Evolutionary conservation across 2,797 vertebrate genomes (phyloP).

Genomic region (Hyperoplus immaculatus): DNA sequence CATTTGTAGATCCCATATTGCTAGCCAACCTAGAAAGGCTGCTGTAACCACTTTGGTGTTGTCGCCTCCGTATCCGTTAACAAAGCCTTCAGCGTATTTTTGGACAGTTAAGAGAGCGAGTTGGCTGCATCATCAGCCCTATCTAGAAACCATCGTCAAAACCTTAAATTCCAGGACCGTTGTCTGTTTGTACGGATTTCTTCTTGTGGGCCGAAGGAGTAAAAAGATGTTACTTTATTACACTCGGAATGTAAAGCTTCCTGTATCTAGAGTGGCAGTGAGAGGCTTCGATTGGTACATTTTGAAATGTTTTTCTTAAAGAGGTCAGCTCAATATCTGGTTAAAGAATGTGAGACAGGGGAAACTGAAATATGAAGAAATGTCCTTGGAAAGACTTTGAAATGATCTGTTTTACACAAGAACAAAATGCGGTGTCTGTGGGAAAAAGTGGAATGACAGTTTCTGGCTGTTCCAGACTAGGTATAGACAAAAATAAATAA

Average conservation of each 20-base stretch:
- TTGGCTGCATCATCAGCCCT: background rate
- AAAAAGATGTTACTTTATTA: conserved; percentile 11
- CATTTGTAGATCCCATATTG: conserved; percentile 20
- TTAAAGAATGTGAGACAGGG: conserved; percentile 28
- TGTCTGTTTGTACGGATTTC: conserved; percentile 29
- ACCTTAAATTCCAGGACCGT: conserved; percentile 37
- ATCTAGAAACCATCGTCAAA: conserved; percentile 30
- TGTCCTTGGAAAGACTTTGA: background rate
- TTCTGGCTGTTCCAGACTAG: conserved; percentile 33
- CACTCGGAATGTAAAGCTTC: conserved; percentile 28
- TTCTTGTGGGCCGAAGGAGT: conserved; percentile 14
- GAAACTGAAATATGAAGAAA: conserved; percentile 35
- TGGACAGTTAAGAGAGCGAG: conserved; percentile 11
- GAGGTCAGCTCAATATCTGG: conserved; percentile 13
- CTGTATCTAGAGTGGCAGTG: background rate
- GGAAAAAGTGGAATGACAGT: conserved; percentile 19
- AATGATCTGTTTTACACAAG: conserved; percentile 1
- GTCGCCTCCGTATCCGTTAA: conserved; percentile 52
- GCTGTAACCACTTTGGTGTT: conserved; percentile 21
- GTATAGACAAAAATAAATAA: conserved; percentile 8
- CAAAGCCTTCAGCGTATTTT: conserved; percentile 58
- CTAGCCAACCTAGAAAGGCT: conserved; percentile 13
- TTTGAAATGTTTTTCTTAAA: conserved; percentile 12
- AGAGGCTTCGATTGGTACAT: conserved; percentile 21
- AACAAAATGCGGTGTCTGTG: conserved; percentile 4